phyloP scores from a whole-genome alignment of 2,888 invertebrate genomes.

The Nebria brevicollis region DNA sequence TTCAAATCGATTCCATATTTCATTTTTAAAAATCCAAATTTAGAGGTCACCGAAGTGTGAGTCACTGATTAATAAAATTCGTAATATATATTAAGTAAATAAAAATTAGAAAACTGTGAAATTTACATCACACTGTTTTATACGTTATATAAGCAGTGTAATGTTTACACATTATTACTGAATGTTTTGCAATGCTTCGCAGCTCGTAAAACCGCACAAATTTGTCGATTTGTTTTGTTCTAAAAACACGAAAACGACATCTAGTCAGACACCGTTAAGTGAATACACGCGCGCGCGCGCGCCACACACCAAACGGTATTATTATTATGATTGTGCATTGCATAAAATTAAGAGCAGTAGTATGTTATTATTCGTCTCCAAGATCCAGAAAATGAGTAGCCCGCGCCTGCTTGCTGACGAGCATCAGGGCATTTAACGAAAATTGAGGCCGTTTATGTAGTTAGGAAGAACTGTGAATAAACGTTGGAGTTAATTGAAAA shows the following conservation, averaged over 20 bases:
- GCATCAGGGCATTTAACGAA: slow-evolving; percentile 28
- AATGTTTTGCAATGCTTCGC: neutral
- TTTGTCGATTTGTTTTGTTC: neutral
- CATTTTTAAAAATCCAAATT: too few species aligned
- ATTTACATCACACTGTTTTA: neutral
- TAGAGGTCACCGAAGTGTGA: too few species aligned
- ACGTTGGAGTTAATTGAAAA: slow-evolving; percentile 41
- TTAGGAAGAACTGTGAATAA: slow-evolving; percentile 47
- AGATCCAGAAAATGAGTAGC: slow-evolving; percentile 34
- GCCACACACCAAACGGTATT: neutral
- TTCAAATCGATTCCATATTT: too few species aligned
- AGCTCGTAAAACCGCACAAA: neutral
- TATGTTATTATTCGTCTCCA: slow-evolving; percentile 30
- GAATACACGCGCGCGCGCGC: neutral
- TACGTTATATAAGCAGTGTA: neutral
- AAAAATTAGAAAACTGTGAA: neutral
- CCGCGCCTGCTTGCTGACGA: neutral
- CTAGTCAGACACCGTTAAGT: neutral
- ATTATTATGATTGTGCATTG: neutral
- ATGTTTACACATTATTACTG: neutral
- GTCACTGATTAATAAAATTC: too few species aligned
- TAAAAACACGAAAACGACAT: neutral
- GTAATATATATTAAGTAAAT: neutral
- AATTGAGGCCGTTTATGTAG: slow-evolving; percentile 40
- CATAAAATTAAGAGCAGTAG: neutral